Conservation (phyloP, 2,888 invertebrate genomes). For the Acronicta aceris region DNA sequence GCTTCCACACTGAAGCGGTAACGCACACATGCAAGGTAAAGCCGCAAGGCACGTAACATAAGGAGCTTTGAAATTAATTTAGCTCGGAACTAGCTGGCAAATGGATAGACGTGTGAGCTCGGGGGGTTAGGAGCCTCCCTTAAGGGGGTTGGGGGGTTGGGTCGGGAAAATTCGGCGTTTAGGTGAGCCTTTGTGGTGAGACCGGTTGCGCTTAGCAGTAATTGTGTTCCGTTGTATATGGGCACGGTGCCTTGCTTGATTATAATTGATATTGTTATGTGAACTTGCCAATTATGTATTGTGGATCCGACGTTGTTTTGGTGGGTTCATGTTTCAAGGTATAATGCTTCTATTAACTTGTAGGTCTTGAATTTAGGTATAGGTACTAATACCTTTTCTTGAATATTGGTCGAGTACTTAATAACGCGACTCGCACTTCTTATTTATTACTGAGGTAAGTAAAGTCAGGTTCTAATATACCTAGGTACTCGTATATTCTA, state of each 20-base stretch:
- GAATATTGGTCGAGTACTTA: too few relatives aligned
- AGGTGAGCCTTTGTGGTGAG: conserved; percentile 86
- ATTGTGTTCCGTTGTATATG: conserved; percentile 77
- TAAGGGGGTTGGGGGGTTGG: conserved; percentile 65
- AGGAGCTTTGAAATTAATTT: conserved; percentile 90
- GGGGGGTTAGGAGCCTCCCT: conserved; percentile 66
- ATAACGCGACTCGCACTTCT: too few relatives aligned
- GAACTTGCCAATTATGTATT: conserved; percentile 46
- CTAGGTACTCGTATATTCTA: too few relatives aligned
- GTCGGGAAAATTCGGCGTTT: conserved; percentile 87
- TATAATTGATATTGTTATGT: conserved; percentile 71
- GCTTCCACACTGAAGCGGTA: conserved; percentile 65
- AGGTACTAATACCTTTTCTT: not conserved
- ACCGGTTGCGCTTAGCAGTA: conserved; percentile 81
- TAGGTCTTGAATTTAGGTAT: not conserved
- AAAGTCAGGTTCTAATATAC: too few relatives aligned
- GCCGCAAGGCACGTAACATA: conserved; percentile 90
- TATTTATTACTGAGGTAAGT: too few relatives aligned
- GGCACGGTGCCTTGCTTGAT: conserved; percentile 58
- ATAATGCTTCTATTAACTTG: conserved; percentile 1
- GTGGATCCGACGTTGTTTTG: conserved; percentile 14
- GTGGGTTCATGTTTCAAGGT: not conserved
- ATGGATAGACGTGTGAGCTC: conserved; percentile 89
- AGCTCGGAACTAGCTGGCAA: conserved; percentile 90
- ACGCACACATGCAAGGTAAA: conserved; percentile 82